Evolutionary conservation across 2,113 vertebrate species (phyloP).

Genomic region (Genyomyrus donnyi): DNA sequence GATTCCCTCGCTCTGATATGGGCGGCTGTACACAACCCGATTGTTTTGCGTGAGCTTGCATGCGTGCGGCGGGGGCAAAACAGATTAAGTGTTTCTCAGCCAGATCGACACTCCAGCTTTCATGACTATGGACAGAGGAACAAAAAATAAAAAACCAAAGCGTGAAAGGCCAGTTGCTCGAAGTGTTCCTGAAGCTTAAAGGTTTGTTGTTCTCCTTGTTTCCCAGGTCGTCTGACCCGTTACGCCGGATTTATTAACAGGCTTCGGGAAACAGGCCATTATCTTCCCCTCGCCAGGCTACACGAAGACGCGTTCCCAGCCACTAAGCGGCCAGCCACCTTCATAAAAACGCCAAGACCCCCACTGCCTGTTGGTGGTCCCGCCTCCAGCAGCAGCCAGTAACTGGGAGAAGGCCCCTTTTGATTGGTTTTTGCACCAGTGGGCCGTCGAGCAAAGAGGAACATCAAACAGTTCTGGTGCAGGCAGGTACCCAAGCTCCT

Average conservation of each 20-base stretch:
- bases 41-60: constrained; percentile 52
- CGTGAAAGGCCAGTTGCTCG: neutral
- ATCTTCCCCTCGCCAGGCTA: constrained; percentile 18
- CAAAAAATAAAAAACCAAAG: neutral
- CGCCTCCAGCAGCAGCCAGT: constrained; percentile 25
- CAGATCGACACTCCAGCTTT: constrained; percentile 28
- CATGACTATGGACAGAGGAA: constrained; percentile 21
- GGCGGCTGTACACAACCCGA: constrained; percentile 74
- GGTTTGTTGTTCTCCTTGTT: neutral
- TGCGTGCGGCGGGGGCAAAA: constrained; percentile 38
- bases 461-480: constrained; percentile 58
- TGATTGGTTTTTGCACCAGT: constrained; percentile 40
- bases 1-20: constrained; percentile 58
- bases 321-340: constrained; percentile 33
- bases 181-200: neutral
- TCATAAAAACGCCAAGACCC: constrained; percentile 39
- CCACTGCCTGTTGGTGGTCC: constrained; percentile 49
- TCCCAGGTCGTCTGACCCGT: constrained; percentile 27
- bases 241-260: constrained; percentile 34
- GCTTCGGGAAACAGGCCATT: constrained; percentile 20
- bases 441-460: constrained; percentile 29
- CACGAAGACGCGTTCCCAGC: constrained; percentile 32
- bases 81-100: constrained; percentile 24
- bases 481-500: constrained; percentile 39
- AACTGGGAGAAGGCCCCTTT: constrained; percentile 28